Evolutionary conservation across 2,113 vertebrate species (phyloP).

Genomic region (Burhinus bistriatus): DNA sequence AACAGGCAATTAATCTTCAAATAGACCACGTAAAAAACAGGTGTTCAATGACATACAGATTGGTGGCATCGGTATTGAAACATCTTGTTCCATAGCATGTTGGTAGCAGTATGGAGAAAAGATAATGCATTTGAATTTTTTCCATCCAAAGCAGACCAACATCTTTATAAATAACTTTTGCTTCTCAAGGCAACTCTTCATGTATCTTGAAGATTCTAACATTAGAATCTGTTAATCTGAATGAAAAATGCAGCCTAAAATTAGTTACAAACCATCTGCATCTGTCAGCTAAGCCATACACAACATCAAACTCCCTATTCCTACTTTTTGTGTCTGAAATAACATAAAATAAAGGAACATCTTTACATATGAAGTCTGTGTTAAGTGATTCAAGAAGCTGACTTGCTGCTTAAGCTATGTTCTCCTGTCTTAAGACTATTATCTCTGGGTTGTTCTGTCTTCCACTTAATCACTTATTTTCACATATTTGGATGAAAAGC

Average conservation of each 20-base stretch:
- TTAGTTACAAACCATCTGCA: neutral
- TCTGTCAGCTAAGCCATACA: neutral
- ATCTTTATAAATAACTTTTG: slow-evolving; percentile 4
- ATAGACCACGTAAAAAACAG: slow-evolving; percentile 21
- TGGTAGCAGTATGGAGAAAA: neutral
- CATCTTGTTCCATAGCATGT: slow-evolving; percentile 8
- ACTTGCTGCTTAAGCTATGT: neutral
- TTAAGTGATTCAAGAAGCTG: neutral
- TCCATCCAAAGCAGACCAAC: neutral
- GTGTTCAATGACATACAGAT: neutral
- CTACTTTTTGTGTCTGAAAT: neutral
- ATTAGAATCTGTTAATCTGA: slow-evolving; percentile 33
- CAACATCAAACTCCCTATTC: neutral
- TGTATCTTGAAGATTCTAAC: neutral
- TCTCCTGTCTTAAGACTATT: neutral
- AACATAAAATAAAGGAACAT: neutral
- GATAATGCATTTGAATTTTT: neutral
- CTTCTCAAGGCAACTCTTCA: neutral
- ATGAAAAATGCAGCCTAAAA: slow-evolving; percentile 9
- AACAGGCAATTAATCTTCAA: slow-evolving; percentile 48
- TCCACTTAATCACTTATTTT: neutral
- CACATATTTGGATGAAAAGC: neutral
- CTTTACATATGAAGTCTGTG: neutral
- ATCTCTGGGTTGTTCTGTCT: neutral
- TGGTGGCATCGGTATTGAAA: neutral